phyloP scores from a whole-genome alignment of 2,113 vertebrate species.

The Brienomyrus longianalis region DNA sequence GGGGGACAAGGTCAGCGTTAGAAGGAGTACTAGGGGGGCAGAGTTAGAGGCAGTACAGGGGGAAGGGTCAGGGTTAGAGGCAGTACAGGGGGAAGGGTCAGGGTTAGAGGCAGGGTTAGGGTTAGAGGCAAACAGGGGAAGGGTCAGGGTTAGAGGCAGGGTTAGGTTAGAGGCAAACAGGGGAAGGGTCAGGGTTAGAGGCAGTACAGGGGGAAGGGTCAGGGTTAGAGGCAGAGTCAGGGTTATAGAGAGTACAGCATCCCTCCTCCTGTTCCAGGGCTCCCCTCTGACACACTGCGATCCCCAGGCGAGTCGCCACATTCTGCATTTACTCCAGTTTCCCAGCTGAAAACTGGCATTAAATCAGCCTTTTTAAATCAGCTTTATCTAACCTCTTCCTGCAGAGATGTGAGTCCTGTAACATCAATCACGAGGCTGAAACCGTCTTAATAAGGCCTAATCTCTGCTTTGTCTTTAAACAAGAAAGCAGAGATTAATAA shows the following conservation, averaged over 20 bases:
- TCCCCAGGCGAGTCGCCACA: not conserved
- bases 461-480: slow-evolving; percentile 49
- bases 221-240: not conserved
- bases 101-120: too few relatives aligned
- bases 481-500: slow-evolving; percentile 36
- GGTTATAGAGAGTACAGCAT: not conserved
- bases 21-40: too few relatives aligned
- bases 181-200: too few relatives aligned
- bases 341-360: slow-evolving; percentile 54
- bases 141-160: too few relatives aligned
- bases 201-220: too few relatives aligned
- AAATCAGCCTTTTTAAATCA: slow-evolving; percentile 60
- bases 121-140: too few relatives aligned
- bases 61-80: not conserved
- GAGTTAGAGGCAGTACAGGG: too few relatives aligned
- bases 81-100: not conserved
- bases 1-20: too few relatives aligned
- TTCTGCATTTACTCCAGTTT: slow-evolving; percentile 41
- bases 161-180: not conserved
- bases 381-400: slow-evolving; percentile 54
- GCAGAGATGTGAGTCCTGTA: slow-evolving; percentile 42
- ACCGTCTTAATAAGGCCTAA: slow-evolving; percentile 55
- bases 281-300: not conserved
- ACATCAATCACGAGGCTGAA: slow-evolving; percentile 18
- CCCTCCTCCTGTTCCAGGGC: not conserved